Evolutionary conservation across 2,888 invertebrate species (phyloP), one percentile per base, ranked within the genome.

Genomic region (Tetrapedia diversipes): DNA sequence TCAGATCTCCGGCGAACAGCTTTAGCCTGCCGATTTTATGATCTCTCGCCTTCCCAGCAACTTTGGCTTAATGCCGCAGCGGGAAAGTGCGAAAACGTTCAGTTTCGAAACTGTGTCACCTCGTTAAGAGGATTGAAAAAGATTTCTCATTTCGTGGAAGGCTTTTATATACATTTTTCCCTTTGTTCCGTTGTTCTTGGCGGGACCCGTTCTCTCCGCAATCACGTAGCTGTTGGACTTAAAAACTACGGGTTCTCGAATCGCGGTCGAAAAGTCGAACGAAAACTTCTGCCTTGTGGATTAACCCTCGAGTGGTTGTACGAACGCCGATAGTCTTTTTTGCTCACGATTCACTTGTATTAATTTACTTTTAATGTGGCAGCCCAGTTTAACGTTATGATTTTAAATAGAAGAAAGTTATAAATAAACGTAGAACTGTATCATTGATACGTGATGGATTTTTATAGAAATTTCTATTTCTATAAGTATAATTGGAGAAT

Each of bases 121-220:
- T 73, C 71, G 71, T 73, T 73, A 56, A 73, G 61, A 73, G 61
- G 60, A 73, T 73, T 73, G 71, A 70, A 73, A 56, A 69, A 49
- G 71, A 56, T 54, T 73, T 56, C 61, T 70, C 73, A 61, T 61
- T 73, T 43, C 34, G 54, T 22, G 39, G 39, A 49, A 27, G 45
- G 47, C 56, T 56, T 63, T 70, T n/a, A 54, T n/a, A n/a, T 34
- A 56, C 43, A 49, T 61, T 70, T 56, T 29, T 2, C 24, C 22
- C n/a, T 27, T 56, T 61, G 47, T 56, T 43, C 51, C 39, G 24
- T 24, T 60, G 45, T 47, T 22, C 29, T 37, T 6, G 41, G 14
- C 8, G 2, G 8, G 24, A 45, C 37, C 22, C 32, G 24, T 39
- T 8, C 4, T 22, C 10, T 41, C n/a, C 11, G 7, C 37, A 4